These are phyloP conservation scores for Leptura quadrifasciata DNA, from an alignment of 2,888 invertebrate genomes.

Conservation along the genomic window DNA sequence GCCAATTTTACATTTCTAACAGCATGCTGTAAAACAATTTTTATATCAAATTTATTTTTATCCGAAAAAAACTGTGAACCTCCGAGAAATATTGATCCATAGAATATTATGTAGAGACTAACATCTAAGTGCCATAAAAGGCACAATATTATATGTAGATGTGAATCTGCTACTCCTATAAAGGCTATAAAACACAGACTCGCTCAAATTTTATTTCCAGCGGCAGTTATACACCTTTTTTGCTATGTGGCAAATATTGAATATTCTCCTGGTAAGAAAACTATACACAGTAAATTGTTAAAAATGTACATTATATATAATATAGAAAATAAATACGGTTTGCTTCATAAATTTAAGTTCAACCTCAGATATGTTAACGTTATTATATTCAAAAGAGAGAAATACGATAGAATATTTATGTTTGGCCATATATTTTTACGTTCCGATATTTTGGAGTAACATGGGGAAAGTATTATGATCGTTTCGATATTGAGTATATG, in stretches of 20 bases:
- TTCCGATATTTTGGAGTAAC: no score
- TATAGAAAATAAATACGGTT: no score
- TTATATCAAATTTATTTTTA: conserved; percentile 33
- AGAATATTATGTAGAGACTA: conserved; percentile 39
- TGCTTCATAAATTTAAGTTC: no score
- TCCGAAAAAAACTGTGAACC: conserved; percentile 9
- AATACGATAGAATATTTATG: no score
- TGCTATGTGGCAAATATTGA: conserved; percentile 34
- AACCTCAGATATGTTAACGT: no score
- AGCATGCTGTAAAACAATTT: conserved; percentile 43
- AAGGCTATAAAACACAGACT: conserved; percentile 46
- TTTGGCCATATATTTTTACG: no score
- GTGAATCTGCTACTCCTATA: conserved; percentile 41
- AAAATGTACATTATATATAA: no score
- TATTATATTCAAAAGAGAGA: no score
- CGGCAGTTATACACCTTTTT: conserved; percentile 43
- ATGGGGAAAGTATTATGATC: no score
- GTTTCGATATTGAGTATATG: no score
- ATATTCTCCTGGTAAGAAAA: conserved; percentile 14
- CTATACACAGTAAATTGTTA: background rate
- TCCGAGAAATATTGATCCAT: conserved; percentile 39
- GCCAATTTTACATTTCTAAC: conserved; percentile 42
- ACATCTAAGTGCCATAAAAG: conserved; percentile 43
- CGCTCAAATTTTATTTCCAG: conserved; percentile 37
- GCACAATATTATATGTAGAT: conserved; percentile 47